Evolutionary conservation across 2,113 vertebrate species (phyloP).

Genomic region (Cettia cetti): DNA sequence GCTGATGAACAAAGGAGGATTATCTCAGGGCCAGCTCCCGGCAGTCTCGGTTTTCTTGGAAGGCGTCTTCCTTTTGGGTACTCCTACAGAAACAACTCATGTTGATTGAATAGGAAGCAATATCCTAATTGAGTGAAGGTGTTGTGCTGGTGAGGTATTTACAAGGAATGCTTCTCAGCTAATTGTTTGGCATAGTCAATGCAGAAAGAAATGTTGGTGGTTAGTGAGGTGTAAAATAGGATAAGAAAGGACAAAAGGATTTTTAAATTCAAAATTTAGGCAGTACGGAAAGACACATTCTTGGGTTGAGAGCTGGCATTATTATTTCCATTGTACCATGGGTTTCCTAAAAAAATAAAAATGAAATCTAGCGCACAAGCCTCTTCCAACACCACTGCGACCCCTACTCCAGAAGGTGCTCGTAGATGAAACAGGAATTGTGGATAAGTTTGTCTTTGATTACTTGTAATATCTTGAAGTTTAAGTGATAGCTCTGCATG

Average conservation of each 20-base stretch:
- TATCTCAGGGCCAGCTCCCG: neutral
- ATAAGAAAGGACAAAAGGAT: conserved; percentile 9
- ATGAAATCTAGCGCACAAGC: neutral
- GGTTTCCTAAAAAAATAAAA: neutral
- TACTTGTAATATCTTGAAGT: neutral
- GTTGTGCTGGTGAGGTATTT: neutral
- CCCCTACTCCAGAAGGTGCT: neutral
- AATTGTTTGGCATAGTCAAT: conserved; percentile 8
- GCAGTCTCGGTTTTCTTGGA: neutral
- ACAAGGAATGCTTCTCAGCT: conserved; percentile 15
- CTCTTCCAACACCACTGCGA: neutral
- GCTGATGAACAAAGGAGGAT: neutral
- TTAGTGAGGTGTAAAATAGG: conserved; percentile 23
- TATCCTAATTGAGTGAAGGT: neutral
- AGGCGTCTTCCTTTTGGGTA: neutral
- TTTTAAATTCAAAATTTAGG: conserved; percentile 4
- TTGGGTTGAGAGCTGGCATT: neutral
- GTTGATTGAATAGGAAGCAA: neutral
- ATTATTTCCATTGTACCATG: neutral
- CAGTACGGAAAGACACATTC: neutral
- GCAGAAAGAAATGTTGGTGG: neutral
- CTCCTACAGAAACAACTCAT: neutral
- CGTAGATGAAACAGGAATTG: neutral
- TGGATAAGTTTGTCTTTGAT: neutral
- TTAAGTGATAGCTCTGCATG: neutral